phyloP scores from a whole-genome alignment of 2,888 invertebrate species.

The Trachelus stipa region DNA sequence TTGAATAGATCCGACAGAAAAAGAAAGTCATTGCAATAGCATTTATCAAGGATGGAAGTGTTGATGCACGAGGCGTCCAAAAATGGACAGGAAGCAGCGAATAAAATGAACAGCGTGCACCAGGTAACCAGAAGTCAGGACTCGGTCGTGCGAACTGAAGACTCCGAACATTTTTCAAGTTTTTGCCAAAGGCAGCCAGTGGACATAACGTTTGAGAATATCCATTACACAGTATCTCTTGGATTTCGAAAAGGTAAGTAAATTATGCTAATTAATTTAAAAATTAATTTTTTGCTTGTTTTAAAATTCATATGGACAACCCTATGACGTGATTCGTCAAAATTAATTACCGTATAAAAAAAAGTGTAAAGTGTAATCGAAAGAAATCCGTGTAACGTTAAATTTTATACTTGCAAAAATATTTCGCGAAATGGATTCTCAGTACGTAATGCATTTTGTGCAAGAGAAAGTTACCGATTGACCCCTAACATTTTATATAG shows the following conservation, averaged over 20 bases:
- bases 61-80: constrained; percentile 59
- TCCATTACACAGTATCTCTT: constrained; percentile 78
- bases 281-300: background rate
- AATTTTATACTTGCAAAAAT: background rate
- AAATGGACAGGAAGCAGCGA: constrained; percentile 29
- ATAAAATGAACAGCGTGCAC: constrained; percentile 3
- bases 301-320: background rate
- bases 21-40: background rate
- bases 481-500: background rate
- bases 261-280: background rate
- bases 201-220: constrained; percentile 80
- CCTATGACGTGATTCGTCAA: background rate
- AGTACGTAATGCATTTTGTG: background rate
- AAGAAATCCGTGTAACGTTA: background rate
- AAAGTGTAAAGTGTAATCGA: constrained; percentile 14
- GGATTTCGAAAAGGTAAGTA: constrained; percentile 79
- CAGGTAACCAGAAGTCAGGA: background rate
- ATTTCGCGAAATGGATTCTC: background rate
- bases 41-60: constrained; percentile 52
- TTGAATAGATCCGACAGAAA: background rate
- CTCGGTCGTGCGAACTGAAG: too few species aligned
- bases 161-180: constrained; percentile 27
- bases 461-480: background rate
- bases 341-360: constrained; percentile 21
- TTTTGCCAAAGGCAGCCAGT: constrained; percentile 67